Base-by-base conservation (phyloP, 2,113 vertebrate genomes). In the Microtus oregoni region DNA sequence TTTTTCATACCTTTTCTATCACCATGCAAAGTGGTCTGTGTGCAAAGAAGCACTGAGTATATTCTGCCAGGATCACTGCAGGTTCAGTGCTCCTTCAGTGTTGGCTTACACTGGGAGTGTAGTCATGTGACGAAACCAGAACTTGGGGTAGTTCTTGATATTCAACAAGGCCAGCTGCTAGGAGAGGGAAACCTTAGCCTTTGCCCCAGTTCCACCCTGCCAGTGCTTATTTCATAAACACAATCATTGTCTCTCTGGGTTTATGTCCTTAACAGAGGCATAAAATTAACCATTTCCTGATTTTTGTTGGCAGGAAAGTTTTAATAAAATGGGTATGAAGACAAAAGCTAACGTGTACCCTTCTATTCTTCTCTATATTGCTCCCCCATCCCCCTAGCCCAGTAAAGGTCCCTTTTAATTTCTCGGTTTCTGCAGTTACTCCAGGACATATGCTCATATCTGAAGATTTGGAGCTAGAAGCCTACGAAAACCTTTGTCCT, bases 121-220 rank as follows among this genome's bases (percentile, higher is more conserved):
- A 73, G 52, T 88, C 89, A 79, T 70, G 83, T 88, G 52, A 90
- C 67, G 75, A 92, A 94, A 78, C 38, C 75, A 95, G 87, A 94
- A 67, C 41, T 76, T 50, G 10, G 0, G 38, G 24, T 76, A 20
- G 12, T n/a, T 79, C 28, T 86, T 90, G 41, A 22, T 96, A 26
- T 38, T 50, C 65, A 14, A 14, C 76, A 78, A 78, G 67, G 2
- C 63, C 67, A 92, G 67, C 61, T 14, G 86, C 41, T 76, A 95
- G 52, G 70, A 81, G 28, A 67, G 19, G 2, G 15, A 26, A 41
- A 22, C 19, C 4, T 22, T 55, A 19, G 3, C 17, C 13, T 50
- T 55, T 67, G 5, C 7, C 55, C 75, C 82, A 52, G 35, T 3
- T 61, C 79, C 12, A 9, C 7, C 2, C 15, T 88, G 12, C 41